Percentiles rank a stretch among this genome's conserved stretches.
Conservation (phyloP, 2,113 vertebrate genomes). For the Thamnophis sirtalis region DNA sequence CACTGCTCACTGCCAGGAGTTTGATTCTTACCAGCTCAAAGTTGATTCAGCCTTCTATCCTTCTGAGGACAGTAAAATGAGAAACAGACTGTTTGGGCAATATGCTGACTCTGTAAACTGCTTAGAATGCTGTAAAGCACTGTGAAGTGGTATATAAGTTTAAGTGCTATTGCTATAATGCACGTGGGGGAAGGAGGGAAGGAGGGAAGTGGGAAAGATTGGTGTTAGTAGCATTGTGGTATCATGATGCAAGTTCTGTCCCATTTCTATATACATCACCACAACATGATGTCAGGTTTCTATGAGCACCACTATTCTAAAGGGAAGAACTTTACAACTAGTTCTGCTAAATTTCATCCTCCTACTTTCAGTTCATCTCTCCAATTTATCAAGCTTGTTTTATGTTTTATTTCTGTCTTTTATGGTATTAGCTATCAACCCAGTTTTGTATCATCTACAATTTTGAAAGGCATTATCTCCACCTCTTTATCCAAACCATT, state of each 20-base stretch:
- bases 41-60: no score
- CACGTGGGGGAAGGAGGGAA: not conserved
- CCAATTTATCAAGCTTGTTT: not conserved
- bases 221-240: not conserved
- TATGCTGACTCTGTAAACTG: no score
- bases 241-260: not conserved
- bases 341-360: not conserved
- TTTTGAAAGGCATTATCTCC: not conserved
- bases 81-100: no score
- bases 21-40: not conserved
- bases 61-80: no score
- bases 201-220: not conserved
- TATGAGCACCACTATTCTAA: not conserved
- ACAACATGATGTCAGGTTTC: not conserved
- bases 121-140: no score
- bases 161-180: no score
- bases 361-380: not conserved
- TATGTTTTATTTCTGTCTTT: not conserved
- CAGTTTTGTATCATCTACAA: not conserved
- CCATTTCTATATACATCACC: not conserved
- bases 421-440: not conserved
- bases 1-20: not conserved
- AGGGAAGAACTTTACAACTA: not conserved
- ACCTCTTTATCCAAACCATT: not conserved
- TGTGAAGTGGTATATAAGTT: no score